Evolutionary conservation across 2,113 vertebrate genomes (phyloP).

Genomic region (Xerus inauris): DNA sequence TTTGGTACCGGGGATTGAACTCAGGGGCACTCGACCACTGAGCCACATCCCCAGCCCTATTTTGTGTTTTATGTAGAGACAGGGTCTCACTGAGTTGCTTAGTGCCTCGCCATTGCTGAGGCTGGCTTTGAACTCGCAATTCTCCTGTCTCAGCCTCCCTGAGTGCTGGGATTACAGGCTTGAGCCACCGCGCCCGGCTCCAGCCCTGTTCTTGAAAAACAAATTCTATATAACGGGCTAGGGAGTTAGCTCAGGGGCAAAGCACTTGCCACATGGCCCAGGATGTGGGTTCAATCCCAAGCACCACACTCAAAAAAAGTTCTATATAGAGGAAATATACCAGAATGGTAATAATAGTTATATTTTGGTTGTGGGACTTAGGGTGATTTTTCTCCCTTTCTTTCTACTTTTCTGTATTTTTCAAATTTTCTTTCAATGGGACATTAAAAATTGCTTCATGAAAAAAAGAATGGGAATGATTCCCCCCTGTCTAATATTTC

Average conservation of each 20-base stretch:
- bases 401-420: constrained; percentile 27
- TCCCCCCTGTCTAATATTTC: neutral
- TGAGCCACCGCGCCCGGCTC: too few relatives aligned
- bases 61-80: too few relatives aligned
- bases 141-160: too few relatives aligned
- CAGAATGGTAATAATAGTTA: constrained; percentile 4
- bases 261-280: neutral
- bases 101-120: too few relatives aligned
- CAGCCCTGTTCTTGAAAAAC: neutral
- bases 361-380: constrained; percentile 3
- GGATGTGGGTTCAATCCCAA: neutral
- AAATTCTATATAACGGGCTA: too few relatives aligned
- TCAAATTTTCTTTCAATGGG: constrained; percentile 5
- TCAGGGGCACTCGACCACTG: neutral
- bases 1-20: neutral
- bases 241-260: too few relatives aligned
- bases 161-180: too few relatives aligned
- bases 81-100: too few relatives aligned
- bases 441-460: neutral
- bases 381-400: neutral
- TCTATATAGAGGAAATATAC: neutral
- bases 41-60: neutral
- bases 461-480: constrained; percentile 3
- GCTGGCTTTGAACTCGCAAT: too few relatives aligned
- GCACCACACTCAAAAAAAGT: neutral